Base-by-base conservation (phyloP, 92 coral and sea anemone species). In the Zoanthus solanderi region DNA sequence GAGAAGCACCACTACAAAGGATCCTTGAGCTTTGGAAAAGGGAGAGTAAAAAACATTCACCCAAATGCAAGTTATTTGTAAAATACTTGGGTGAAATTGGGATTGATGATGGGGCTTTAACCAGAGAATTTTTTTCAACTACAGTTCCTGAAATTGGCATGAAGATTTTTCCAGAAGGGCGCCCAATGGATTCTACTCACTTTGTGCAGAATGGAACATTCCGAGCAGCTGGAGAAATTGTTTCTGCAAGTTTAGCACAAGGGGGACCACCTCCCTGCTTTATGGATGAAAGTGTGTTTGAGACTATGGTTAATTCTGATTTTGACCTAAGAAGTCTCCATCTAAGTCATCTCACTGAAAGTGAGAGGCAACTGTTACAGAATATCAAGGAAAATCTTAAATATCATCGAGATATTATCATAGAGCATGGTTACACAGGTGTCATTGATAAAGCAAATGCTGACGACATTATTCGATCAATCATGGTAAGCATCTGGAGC, bases 21-120 rank as follows among this genome's bases (percentile, higher is more conserved):
- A 75, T 92, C 82, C 65, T 89, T 54, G 90, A 79, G 63, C 78
- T 92, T 68, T 92, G 94, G 94, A 82, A 89, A 89, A 85, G 94
- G 50, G 90, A 92, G 53, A 69, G 86, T 44, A 79, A 83, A 48
- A 92, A 89, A 87, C 87, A 87, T 69, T 84, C 57, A 65, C 78
- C 88, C 29, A 89, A 87, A 8, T 79, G 90, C 44, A 17, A 37
- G 37, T 79, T 89, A 83, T 37, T 85, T 65, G 90, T 78, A 0
- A 71, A 60, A 42, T 87, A 57, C 66, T 53, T 47, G 56, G 84
- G 84, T 60, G 89, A 87, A 77, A 17, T n/a, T 8, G 82, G 82
- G 56, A 84, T 84, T 48, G 88, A 84, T 84, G 57, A 57, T 50
- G 90, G 90, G 32, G 86, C 86, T 76, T 78, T 87, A n/a, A 65